Evolutionary conservation across 2,113 vertebrate genomes (phyloP), one percentile per base, ranked within the genome.

Genomic region (Australoheros scitulus): DNA sequence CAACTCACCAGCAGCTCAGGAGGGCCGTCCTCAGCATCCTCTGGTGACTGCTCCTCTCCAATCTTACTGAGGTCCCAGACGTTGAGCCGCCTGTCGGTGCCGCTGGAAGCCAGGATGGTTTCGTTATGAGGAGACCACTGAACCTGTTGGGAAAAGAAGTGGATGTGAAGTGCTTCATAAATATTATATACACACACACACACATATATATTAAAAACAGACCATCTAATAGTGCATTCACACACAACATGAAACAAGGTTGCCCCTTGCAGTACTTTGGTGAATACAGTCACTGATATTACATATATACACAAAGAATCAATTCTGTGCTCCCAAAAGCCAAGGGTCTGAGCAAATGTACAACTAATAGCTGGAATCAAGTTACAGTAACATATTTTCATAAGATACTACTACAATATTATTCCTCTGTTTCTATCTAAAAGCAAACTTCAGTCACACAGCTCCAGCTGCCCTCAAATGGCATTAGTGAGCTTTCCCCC

Each of bases 31-130:
- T 99, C 98, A 83, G 97, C 98, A 94, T 99, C 98, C 85, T 99
- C 98, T 13, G 98, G 97, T 3, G 98, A 98, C 56, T 99, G 98
- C 38, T 99, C 98, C 87, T 99, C 98, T 91, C 98, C 98, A 77
- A 99, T 99, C 97, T 99, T 99, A 95, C 98, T 99, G 92, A 99
- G 96, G 91, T 99, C 98, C 98, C 98, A 99, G 1, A 99, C 98
- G 11, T 99, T 99, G 81, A 99, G 96, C 80, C 98, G 95, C 38
- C 98, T 96, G 95, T 99, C 98, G 0, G 98, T 99, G 84, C 98
- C 98, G 81, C 98, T 99, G 83, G 98, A 99, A 84, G 98, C 98
- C 93, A 99, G 90, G 64, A 99, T 99, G 29, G 98, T 99, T 95
- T 99, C 98, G 17, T 99, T 99, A 84, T 99, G 98, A 84, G 98